Percentiles rank a stretch among this genome's conserved stretches.
These are phyloP conservation scores for Leptodirus hochenwartii DNA, from an alignment of 2,888 invertebrate species.

Conservation along the genomic window DNA sequence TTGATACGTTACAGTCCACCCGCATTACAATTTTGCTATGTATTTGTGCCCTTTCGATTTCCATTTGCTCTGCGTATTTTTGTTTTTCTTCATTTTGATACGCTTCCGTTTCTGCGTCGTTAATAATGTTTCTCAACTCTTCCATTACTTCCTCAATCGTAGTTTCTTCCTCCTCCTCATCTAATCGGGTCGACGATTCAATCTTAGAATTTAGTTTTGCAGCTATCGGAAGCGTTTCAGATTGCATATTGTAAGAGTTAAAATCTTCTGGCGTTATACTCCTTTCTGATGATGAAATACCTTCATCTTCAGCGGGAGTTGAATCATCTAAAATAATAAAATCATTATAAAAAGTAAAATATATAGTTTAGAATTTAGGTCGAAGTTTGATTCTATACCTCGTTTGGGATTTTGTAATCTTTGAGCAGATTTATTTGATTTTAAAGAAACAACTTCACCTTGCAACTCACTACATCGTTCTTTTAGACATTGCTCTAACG, in stretches of 20 bases:
- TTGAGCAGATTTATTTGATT: constrained; percentile 30
- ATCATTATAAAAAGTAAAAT: constrained; percentile 3
- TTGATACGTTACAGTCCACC: constrained; percentile 17
- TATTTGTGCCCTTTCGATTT: constrained; percentile 20
- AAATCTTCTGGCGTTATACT: constrained; percentile 53
- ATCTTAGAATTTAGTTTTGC: constrained; percentile 6
- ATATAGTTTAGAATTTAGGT: neutral
- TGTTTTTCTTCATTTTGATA: constrained; percentile 28
- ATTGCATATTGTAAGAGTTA: constrained; percentile 39
- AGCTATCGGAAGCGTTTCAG: constrained; percentile 32
- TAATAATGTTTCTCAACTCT: constrained; percentile 67
- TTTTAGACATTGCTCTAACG: constrained; percentile 54
- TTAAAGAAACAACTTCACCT: constrained; percentile 44
- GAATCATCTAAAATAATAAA: constrained; percentile 33
- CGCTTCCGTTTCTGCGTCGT: constrained; percentile 60
- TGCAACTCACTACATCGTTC: constrained; percentile 59
- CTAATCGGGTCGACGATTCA: constrained; percentile 13
- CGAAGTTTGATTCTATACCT: neutral
- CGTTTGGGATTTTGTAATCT: constrained; percentile 14
- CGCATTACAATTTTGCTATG: constrained; percentile 21
- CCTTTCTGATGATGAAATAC: constrained; percentile 70
- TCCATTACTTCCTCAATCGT: constrained; percentile 80
- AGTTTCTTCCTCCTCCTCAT: constrained; percentile 58
- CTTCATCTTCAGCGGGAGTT: constrained; percentile 73
- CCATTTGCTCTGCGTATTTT: constrained; percentile 16